Conservation (phyloP, 2,113 vertebrate genomes). For the Misgurnus anguillicaudatus region DNA sequence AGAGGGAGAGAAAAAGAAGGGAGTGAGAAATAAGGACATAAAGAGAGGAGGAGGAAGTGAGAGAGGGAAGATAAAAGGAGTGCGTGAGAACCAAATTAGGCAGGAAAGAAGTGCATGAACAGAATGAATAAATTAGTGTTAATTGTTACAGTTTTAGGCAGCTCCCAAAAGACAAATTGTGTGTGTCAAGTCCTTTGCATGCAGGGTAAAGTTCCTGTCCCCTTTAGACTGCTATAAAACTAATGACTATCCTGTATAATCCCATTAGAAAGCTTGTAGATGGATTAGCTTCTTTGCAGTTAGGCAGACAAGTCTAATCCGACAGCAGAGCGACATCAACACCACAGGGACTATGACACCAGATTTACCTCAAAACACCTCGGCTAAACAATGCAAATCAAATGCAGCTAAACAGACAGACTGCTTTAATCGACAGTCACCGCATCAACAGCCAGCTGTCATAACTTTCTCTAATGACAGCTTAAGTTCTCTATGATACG, state of each 20-base stretch:
- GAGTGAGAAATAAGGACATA: background rate
- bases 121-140: background rate
- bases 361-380: conserved; percentile 41
- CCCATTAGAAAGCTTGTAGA: conserved; percentile 39
- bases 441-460: background rate
- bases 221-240: conserved; percentile 29
- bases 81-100: background rate
- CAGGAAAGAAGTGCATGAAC: background rate
- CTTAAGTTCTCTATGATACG: background rate
- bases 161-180: background rate
- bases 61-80: background rate
- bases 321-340: conserved; percentile 20
- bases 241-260: conserved; percentile 43
- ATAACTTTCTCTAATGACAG: conserved; percentile 18
- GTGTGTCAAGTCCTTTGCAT: background rate
- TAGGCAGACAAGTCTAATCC: conserved; percentile 40
- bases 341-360: conserved; percentile 15
- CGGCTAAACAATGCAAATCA: conserved; percentile 24
- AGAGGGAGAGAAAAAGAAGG: background rate
- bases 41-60: background rate
- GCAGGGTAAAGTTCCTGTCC: conserved; percentile 3
- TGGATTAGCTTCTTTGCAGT: conserved; percentile 40
- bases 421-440: background rate
- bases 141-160: background rate
- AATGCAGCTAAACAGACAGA: background rate